Base-by-base conservation (phyloP, 2,113 vertebrate species). In the Stigmatopora argus region DNA sequence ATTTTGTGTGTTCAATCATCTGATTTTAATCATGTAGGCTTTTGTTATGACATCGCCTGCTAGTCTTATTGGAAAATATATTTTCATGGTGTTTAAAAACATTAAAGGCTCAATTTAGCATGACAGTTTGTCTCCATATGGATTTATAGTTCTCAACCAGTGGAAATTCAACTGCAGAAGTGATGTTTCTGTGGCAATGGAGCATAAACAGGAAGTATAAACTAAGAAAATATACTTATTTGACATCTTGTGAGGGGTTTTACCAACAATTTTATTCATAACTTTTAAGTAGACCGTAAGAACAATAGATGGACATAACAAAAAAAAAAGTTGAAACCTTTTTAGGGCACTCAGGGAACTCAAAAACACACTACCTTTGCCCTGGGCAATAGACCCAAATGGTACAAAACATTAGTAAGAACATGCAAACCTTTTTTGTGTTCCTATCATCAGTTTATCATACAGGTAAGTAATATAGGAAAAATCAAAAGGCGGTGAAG, bases 121-220 rank as follows among this genome's bases (percentile, higher is more conserved):
- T 35, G 48, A 77, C 38, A 44, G 15, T 45, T 1, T 48, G 15
- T 19, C 61, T 1, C 69, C 19, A 19, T 57, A 47, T 46, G 15
- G 21, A 11, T 31, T 18, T 23, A 41, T 41, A 53, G 13, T 21
- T 61, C 53, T 59, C 1, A 60, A 45, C 12, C 5, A 6, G 38
- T 23, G 59, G 66, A 41, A 62, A 75, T 58, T 72, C 13, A 38
- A 35, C 56, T 38, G 3, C 14, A 56, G 52, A 55, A 26, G 19
- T 56, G 13, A 9, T 53, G 0, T 26, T 56, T 26, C 12, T 15
- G 3, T 48, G 14, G 46, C 4, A 48, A 48, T 18, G 46, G 15
- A 48, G 46, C 38, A 41, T 41, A 41, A 41, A 7, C 38, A 41
- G 38, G 9, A 41, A 10, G 38, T 41, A 41, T 41, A 7, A 41